phyloP scores from a whole-genome alignment of 2,797 vertebrate genomes.

The Gadopsis bispinosus region DNA sequence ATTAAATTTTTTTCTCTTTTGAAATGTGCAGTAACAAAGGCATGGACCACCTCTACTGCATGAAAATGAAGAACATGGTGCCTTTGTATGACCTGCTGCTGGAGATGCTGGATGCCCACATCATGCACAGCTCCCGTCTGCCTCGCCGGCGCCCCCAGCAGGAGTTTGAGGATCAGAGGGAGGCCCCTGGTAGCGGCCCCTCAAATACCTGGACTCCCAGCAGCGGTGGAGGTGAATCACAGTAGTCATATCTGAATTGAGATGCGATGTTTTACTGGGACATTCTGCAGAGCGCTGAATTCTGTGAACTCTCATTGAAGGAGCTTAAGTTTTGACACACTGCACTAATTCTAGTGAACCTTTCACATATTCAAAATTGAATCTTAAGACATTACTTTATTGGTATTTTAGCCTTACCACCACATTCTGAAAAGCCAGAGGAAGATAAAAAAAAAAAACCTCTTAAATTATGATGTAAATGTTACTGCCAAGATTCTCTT shows the following conservation, averaged over 20 bases:
- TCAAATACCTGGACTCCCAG: conserved; percentile 60
- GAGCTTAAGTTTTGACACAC: conserved; percentile 24
- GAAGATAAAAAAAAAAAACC: background rate
- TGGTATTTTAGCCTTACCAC: conserved; percentile 22
- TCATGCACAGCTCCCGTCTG: conserved; percentile 88
- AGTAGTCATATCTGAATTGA: conserved; percentile 26
- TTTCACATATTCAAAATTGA: background rate
- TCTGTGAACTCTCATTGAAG: conserved; percentile 19
- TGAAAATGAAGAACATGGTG: conserved; percentile 98
- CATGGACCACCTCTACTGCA: conserved; percentile 98
- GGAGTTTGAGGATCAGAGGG: conserved; percentile 34
- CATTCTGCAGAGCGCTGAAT: conserved; percentile 2
- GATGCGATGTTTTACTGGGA: conserved; percentile 19
- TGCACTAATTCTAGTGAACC: conserved; percentile 23
- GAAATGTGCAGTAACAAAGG: conserved; percentile 92
- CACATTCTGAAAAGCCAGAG: conserved; percentile 4
- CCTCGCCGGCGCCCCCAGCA: conserved; percentile 60
- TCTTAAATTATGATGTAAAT: background rate
- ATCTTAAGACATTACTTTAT: background rate
- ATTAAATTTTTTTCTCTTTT: background rate
- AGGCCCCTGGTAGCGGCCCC: conserved; percentile 35
- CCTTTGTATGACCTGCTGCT: conserved; percentile 95
- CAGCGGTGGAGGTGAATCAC: conserved; percentile 39
- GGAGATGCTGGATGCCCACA: conserved; percentile 97
- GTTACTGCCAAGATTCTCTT: background rate